phyloP scores from a whole-genome alignment of 2,797 vertebrate species.

The Pangasius krempfi region DNA sequence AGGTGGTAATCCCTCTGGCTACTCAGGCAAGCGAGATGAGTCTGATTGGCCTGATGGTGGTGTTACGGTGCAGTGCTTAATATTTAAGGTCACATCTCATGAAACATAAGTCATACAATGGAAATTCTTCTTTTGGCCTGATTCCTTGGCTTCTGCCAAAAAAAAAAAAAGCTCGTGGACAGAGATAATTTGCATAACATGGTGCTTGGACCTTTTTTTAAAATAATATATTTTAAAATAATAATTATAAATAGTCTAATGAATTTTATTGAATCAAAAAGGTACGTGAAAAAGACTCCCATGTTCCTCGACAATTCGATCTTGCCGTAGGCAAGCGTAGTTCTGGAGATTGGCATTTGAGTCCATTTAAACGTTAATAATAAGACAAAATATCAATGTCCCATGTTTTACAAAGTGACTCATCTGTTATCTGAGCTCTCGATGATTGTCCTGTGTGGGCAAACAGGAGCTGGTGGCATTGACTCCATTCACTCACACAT shows the following conservation, averaged over 20 bases:
- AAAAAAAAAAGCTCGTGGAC: not conserved
- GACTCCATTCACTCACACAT: not conserved
- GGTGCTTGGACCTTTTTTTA: not conserved
- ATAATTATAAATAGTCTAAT: not conserved
- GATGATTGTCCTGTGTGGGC: not conserved
- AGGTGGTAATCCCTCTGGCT: not conserved
- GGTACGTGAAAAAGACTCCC: not conserved
- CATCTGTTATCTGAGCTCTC: conserved; percentile 1
- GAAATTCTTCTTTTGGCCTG: not conserved
- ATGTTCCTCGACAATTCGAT: not conserved
- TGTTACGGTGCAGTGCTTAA: not conserved
- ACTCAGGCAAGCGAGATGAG: not conserved
- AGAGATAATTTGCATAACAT: not conserved
- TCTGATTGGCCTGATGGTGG: not conserved
- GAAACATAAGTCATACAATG: not conserved
- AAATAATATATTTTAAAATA: not conserved
- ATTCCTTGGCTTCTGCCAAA: not conserved
- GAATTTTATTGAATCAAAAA: not conserved
- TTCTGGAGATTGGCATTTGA: not conserved
- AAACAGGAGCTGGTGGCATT: conserved; percentile 6
- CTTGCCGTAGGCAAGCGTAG: too few relatives aligned
- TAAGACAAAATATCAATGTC: not conserved
- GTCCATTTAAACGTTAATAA: conserved; percentile 7
- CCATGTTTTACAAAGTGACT: not conserved
- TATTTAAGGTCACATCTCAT: not conserved